These are phyloP conservation scores for Dichetophora obliterata DNA, from an alignment of 2,888 invertebrate species.

Conservation along the genomic window DNA sequence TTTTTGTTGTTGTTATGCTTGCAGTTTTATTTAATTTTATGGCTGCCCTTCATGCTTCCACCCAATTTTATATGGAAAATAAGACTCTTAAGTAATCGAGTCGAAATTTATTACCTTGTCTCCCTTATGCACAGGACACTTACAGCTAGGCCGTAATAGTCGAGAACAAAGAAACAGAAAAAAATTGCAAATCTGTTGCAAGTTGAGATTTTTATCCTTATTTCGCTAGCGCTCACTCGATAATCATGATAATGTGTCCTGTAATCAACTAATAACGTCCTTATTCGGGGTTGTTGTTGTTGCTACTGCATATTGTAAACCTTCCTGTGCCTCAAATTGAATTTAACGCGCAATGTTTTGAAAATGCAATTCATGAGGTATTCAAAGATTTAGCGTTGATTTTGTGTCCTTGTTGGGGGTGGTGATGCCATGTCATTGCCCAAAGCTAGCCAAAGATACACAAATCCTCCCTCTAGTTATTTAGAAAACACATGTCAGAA, in stretches of 20 bases:
- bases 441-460: conserved; percentile 48
- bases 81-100: conserved; percentile 34
- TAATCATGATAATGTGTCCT: conserved; percentile 71
- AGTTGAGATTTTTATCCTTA: conserved; percentile 45
- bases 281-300: conserved; percentile 46
- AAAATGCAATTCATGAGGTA: conserved; percentile 37
- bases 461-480: conserved; percentile 36
- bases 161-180: conserved; percentile 22
- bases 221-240: conserved; percentile 59
- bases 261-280: conserved; percentile 71
- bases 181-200: conserved; percentile 42
- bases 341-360: conserved; percentile 67
- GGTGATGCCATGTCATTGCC: conserved; percentile 47
- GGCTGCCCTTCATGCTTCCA: conserved; percentile 25
- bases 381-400: conserved; percentile 35
- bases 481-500: conserved; percentile 60
- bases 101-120: conserved; percentile 55
- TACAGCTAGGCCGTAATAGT: too few relatives aligned
- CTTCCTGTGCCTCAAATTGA: conserved; percentile 59
- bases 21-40: conserved; percentile 51
- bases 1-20: conserved; percentile 16
- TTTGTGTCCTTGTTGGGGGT: conserved; percentile 3
- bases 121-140: too few relatives aligned
- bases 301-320: conserved; percentile 44
- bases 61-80: neutral